Percentiles rank a stretch among this genome's conserved stretches.
Conservation (phyloP, 2,797 vertebrate genomes). For the Clarias laeviceps region DNA sequence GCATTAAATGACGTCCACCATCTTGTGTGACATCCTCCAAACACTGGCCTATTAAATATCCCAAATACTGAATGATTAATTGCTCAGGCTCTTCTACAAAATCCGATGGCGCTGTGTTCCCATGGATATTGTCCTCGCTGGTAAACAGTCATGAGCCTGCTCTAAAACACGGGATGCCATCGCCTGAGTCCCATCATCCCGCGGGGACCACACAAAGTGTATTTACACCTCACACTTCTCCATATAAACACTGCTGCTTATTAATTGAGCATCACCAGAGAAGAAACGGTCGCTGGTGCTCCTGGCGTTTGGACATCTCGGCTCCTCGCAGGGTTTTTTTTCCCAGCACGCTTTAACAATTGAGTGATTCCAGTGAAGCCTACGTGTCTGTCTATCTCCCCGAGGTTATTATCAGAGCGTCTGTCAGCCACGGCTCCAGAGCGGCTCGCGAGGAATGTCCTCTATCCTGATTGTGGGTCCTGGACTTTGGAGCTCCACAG, state of each 20-base stretch:
- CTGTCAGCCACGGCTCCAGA: conserved; percentile 76
- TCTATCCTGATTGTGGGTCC: conserved; percentile 55
- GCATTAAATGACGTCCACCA: conserved; percentile 48
- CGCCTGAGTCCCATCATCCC: conserved; percentile 34
- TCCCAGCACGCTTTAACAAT: conserved; percentile 56
- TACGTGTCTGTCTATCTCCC: conserved; percentile 70
- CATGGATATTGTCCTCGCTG: conserved; percentile 57
- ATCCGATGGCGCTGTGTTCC: conserved; percentile 48
- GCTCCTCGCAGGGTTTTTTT: conserved; percentile 10
- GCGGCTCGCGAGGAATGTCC: conserved; percentile 75
- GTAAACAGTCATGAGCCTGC: conserved; percentile 63
- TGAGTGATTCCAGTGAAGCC: conserved; percentile 77
- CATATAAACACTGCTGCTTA: conserved; percentile 69
- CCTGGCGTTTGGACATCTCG: conserved; percentile 44
- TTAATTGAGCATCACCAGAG: conserved; percentile 66
- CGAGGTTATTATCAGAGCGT: conserved; percentile 73
- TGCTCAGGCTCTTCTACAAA: conserved; percentile 35
- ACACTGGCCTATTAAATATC: conserved; percentile 45
- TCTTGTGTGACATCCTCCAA: conserved; percentile 49
- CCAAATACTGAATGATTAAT: conserved; percentile 56
- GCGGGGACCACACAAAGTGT: conserved; percentile 76
- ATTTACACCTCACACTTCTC: conserved; percentile 72
- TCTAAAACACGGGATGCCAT: conserved; percentile 45
- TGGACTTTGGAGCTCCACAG: conserved; percentile 26
- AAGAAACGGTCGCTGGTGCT: conserved; percentile 46